Evolutionary conservation across 2,888 invertebrate genomes (phyloP), one percentile per base, ranked within the genome.

Genomic region (Lysandra coridon): DNA sequence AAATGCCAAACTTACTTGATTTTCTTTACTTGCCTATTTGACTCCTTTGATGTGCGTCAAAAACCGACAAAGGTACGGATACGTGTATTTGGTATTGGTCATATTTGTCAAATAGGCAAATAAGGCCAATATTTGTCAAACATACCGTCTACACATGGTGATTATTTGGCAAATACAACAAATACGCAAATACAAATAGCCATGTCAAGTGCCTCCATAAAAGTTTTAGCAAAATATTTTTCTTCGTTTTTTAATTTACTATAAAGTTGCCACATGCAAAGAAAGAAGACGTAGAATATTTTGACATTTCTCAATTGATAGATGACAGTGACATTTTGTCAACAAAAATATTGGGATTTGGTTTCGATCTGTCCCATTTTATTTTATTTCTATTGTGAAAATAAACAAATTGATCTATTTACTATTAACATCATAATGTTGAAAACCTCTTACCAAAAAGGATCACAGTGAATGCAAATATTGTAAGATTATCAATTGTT

Each of bases 321-420:
- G 1, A 33, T 33, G 69, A 69, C 69, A 17, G 33, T 69, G 69
- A 69, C 33, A 69, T 69, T 69, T 33, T 33, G 69, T 69, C 69
- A 69, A 69, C 69, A 69, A 69, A 69, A 69, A 69, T 69, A 69
- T 5, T 69, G 69, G 33, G 17, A 5, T 69, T 37, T 69, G 4
- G 33, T 69, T 57, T 37, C 33, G 33, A 69, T 14, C 17, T 69
- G 69, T 69, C 69, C 69, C 23, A 69, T 33, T 69, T 69, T 33
- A 37, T 33, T 37, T 69, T 14, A 37, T 33, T 69, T 69, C 14
- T 69, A 69, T 69, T 33, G 14, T 69, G 4, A 69, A 14, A 69
- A 37, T 69, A 69, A 69, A 33, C 14, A 14, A 69, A 69, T 33
- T 37, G 14, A 14, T 37, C 14, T 69, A 33, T 64, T 64, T 64